Conservation (phyloP, 2,888 invertebrate species). For the Euplexia lucipara region DNA sequence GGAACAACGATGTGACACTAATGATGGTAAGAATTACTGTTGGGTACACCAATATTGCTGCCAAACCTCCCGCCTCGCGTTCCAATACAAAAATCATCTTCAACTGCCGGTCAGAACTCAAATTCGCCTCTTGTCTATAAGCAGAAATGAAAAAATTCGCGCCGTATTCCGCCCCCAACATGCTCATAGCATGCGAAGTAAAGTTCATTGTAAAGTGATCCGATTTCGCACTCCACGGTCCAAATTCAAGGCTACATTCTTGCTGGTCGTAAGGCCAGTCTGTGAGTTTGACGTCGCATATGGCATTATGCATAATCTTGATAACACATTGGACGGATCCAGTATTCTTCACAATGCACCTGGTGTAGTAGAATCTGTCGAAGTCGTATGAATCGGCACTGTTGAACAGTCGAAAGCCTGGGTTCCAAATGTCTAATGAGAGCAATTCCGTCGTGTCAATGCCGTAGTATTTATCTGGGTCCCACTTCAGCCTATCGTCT, state of each 20-base stretch:
- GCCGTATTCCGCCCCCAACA: slow-evolving; percentile 67
- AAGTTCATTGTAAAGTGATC: slow-evolving; percentile 55
- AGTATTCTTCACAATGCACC: slow-evolving; percentile 56
- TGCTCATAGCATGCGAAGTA: slow-evolving; percentile 44
- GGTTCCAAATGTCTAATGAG: slow-evolving; percentile 64
- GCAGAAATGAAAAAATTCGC: slow-evolving; percentile 74
- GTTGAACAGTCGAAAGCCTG: slow-evolving; percentile 64
- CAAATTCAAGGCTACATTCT: slow-evolving; percentile 66
- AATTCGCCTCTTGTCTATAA: slow-evolving; percentile 58
- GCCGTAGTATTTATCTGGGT: slow-evolving; percentile 67
- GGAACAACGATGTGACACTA: slow-evolving; percentile 62
- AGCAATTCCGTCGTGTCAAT: slow-evolving; percentile 42
- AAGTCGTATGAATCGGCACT: slow-evolving; percentile 35
- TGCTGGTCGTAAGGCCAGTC: slow-evolving; percentile 75
- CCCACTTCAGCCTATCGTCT: slow-evolving; percentile 72
- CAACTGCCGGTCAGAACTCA: slow-evolving; percentile 58
- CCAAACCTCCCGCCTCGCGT: slow-evolving; percentile 70
- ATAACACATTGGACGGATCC: slow-evolving; percentile 62
- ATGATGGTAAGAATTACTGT: slow-evolving; percentile 66
- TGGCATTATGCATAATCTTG: slow-evolving; percentile 16
- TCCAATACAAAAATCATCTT: slow-evolving; percentile 71
- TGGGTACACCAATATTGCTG: slow-evolving; percentile 71
- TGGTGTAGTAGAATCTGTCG: slow-evolving; percentile 13
- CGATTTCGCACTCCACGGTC: slow-evolving; percentile 16
- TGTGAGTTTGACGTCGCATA: slow-evolving; percentile 65